Conservation (phyloP, 2,888 invertebrate genomes). For the Hermaeophaga mercurialis region DNA sequence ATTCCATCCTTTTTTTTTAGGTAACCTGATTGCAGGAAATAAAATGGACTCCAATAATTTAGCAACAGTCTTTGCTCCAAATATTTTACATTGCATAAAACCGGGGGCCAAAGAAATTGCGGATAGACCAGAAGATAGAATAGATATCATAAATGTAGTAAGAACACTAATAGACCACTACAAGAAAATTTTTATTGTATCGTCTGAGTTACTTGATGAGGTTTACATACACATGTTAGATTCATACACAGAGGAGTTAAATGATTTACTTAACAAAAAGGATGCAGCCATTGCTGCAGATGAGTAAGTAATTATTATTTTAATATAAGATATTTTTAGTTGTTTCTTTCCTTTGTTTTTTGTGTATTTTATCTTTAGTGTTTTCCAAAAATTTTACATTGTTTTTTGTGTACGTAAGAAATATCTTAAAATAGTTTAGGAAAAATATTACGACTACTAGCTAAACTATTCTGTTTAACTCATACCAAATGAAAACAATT, state of each 20-base stretch:
- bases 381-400: too few relatives aligned
- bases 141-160: slow-evolving; percentile 90
- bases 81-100: slow-evolving; percentile 82
- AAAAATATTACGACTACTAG: too few relatives aligned
- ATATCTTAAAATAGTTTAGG: too few relatives aligned
- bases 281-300: slow-evolving; percentile 56
- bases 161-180: slow-evolving; percentile 76
- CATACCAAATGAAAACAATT: too few relatives aligned
- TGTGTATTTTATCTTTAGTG: too few relatives aligned
- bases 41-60: slow-evolving; percentile 94
- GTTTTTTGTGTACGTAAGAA: too few relatives aligned
- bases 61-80: slow-evolving; percentile 93
- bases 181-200: slow-evolving; percentile 74
- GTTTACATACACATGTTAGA: slow-evolving; percentile 86
- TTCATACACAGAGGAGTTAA: slow-evolving; percentile 79
- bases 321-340: neutral
- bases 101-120: slow-evolving; percentile 58
- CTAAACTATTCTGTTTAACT: too few relatives aligned
- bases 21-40: slow-evolving; percentile 73
- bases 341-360: too few relatives aligned
- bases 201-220: slow-evolving; percentile 83
- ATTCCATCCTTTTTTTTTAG: too few relatives aligned
- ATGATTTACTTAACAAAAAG: slow-evolving; percentile 64
- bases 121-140: slow-evolving; percentile 78
- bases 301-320: slow-evolving; percentile 51